Evolutionary conservation across 2,888 invertebrate genomes (phyloP), one percentile per base, ranked within the genome.

Genomic region (Hololepta plana): DNA sequence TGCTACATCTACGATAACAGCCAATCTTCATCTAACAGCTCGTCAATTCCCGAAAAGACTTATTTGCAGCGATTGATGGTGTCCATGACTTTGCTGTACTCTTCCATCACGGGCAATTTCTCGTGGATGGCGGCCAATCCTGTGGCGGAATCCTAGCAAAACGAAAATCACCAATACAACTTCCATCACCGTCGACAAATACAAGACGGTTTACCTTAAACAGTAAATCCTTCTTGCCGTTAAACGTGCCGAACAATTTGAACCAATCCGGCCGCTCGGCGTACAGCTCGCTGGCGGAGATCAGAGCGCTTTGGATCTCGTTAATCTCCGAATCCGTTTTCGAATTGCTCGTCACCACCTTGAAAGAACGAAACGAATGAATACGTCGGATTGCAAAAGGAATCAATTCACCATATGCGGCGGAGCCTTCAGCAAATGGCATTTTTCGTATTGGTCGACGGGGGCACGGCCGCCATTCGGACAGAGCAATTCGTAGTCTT

Each of bases 401-500:
- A 4, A 20, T 27, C 14, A 15, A 29, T 38, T 41, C 44, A 60
- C 59, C 53, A 59, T 53, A 33, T 55, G 51, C 0, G 74, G 66
- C 1, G 76, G 74, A 40, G 64, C 51, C 12, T 46, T 42, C 0
- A 62, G 68, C 13, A 74, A 49, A 45, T 74, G 62, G 45, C 76
- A 77, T 2, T 54, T 58, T 2, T 55, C 44, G 45, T 58, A 68
- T 28, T 68, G 59, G 2, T 53, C 40, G 2, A 72, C 45, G 0
- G 57, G 32, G 6, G 62, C 64, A 2, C 64, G 55, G 1, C 65
- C 66, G 4, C 69, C 71, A 41, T 65, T 60, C 0, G 67, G 58
- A 43, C 77, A 77, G 1, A 77, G 53, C 1, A 77, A 53, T 37
- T 65, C 64, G 38, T 64, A 69, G 39, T 71, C 62, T 0, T 60